Conservation (phyloP, 2,888 invertebrate genomes). For the Urechis unicinctus region DNA sequence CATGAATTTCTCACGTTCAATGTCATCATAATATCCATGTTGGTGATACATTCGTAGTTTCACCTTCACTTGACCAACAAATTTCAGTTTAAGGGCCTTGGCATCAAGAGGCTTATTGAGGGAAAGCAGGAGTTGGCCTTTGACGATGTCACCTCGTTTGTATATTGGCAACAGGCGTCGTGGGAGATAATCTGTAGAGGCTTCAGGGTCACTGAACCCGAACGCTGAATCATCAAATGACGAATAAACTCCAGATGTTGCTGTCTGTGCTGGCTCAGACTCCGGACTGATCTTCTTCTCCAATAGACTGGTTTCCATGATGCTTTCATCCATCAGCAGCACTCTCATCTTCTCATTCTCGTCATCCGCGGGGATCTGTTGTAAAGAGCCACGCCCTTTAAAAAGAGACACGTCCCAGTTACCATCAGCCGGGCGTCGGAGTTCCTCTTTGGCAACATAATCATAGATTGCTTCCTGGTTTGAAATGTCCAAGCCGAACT, state of each 20-base stretch:
- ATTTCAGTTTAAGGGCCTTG: not conserved
- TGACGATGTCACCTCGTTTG: constrained; percentile 4
- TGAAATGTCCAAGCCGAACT: not conserved
- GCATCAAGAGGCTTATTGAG: not conserved
- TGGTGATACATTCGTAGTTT: not conserved
- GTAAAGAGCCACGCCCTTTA: not conserved
- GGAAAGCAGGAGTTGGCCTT: constrained; percentile 1
- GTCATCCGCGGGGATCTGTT: not conserved
- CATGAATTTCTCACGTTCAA: not conserved
- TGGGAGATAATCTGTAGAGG: not conserved
- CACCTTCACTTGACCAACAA: constrained; percentile 1
- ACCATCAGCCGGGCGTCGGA: not conserved
- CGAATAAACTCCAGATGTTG: not conserved
- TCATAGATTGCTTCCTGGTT: not conserved
- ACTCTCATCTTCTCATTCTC: not conserved
- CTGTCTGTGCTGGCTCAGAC: not conserved
- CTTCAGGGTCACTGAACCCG: not conserved
- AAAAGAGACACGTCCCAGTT: not conserved
- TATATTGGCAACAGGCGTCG: constrained; percentile 2
- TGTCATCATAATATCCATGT: not conserved
- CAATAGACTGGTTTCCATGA: not conserved
- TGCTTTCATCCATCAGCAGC: not conserved
- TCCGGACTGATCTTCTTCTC: not conserved
- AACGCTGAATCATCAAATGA: not conserved
- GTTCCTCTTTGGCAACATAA: not conserved